Evolutionary conservation across 2,113 vertebrate genomes (phyloP).

Genomic region (Pseudois nayaur): DNA sequence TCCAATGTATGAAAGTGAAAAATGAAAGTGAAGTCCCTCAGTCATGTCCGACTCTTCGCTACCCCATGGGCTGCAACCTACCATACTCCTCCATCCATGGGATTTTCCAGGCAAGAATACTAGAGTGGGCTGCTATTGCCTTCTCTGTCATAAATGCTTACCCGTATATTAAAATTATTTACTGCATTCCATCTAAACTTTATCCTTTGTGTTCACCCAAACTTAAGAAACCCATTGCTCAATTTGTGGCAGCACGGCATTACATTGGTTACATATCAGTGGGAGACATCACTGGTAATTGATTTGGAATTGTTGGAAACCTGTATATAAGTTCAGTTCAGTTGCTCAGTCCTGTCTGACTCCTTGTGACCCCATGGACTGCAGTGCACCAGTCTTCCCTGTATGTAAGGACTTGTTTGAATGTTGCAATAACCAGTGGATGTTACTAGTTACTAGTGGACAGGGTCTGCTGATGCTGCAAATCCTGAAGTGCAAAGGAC

Average conservation of each 20-base stretch:
- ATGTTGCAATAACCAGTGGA: neutral
- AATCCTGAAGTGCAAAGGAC: neutral
- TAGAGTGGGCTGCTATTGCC: too few relatives aligned
- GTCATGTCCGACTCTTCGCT: fast-evolving
- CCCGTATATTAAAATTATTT: neutral
- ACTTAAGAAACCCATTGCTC: neutral
- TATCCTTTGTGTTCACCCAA: neutral
- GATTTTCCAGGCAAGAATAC: too few relatives aligned
- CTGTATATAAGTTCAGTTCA: neutral
- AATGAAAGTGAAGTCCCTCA: too few relatives aligned
- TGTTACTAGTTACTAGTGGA: neutral
- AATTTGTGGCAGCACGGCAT: neutral
- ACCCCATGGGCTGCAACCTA: too few relatives aligned
- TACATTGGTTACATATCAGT: neutral
- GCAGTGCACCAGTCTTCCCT: neutral
- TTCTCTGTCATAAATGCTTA: neutral
- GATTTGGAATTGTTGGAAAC: neutral
- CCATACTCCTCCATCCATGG: too few relatives aligned
- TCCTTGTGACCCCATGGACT: neutral
- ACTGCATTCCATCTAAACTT: neutral
- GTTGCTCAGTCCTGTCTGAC: neutral
- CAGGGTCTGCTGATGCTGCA: neutral
- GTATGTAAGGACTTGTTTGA: neutral
- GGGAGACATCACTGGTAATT: neutral
- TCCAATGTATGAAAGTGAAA: too few relatives aligned